phyloP scores from a whole-genome alignment of 2,113 vertebrate species.

The Malurus alboscapulatus region DNA sequence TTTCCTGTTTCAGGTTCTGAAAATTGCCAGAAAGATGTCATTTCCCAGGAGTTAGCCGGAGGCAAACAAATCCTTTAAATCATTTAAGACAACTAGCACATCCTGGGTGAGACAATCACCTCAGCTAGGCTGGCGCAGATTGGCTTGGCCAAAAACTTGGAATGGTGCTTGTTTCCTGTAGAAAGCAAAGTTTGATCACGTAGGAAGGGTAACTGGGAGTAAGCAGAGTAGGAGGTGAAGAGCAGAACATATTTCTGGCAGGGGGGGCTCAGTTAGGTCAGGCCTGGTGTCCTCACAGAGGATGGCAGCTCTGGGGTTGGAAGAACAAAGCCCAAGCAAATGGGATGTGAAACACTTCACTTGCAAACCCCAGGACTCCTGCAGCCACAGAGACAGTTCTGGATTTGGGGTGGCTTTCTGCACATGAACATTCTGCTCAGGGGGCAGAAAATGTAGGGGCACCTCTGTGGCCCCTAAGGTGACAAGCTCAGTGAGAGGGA shows the following conservation, averaged over 20 bases:
- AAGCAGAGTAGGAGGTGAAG: neutral
- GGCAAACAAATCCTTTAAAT: neutral
- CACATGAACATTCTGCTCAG: neutral
- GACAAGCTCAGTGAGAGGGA: neutral
- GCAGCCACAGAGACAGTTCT: neutral
- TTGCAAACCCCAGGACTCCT: neutral
- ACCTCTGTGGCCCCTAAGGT: neutral
- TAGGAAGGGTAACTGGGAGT: neutral
- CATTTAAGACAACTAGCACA: neutral
- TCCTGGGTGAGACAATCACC: neutral
- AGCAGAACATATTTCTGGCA: neutral
- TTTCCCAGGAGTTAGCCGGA: neutral
- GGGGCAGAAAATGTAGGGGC: too few relatives aligned
- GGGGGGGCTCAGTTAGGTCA: neutral
- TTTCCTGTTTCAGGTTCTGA: neutral
- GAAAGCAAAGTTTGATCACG: neutral
- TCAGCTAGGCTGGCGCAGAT: neutral
- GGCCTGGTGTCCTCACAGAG: neutral
- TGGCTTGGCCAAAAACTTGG: neutral
- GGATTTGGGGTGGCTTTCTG: neutral
- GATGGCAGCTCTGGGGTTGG: neutral
- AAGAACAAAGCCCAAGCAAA: neutral
- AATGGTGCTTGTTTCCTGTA: neutral
- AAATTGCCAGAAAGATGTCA: neutral
- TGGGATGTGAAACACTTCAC: neutral